Conservation (phyloP, 2,888 invertebrate genomes). For the Stenchaetothrips biformis region DNA sequence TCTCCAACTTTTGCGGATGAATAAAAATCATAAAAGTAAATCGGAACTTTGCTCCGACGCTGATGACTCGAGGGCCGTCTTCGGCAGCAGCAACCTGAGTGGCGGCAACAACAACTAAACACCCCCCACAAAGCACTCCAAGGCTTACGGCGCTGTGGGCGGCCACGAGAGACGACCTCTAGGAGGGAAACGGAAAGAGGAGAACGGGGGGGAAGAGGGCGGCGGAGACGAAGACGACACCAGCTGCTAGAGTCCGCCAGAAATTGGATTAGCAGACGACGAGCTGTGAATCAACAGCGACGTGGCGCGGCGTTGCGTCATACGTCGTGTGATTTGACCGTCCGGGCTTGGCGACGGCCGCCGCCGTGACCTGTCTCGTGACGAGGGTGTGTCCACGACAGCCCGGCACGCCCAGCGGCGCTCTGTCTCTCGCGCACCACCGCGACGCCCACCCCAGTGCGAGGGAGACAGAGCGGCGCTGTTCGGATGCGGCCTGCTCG, state of each 20-base stretch:
- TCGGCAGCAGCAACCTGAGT: too few species aligned
- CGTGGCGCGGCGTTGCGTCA: background rate
- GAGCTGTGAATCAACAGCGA: conserved; percentile 11
- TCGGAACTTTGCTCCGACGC: too few species aligned
- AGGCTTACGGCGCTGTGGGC: too few species aligned
- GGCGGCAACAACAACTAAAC: too few species aligned
- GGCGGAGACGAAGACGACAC: background rate
- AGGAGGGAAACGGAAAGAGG: background rate
- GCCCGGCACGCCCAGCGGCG: background rate
- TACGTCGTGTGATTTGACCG: background rate
- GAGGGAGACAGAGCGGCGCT: background rate
- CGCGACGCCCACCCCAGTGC: background rate
- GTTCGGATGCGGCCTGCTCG: background rate
- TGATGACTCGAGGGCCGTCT: too few species aligned
- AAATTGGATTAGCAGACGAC: conserved; percentile 21
- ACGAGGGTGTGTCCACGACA: too few species aligned
- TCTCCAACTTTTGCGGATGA: too few species aligned
- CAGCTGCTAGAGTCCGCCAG: conserved; percentile 10
- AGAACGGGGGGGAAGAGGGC: too few species aligned
- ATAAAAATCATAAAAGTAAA: too few species aligned
- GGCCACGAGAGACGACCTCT: background rate
- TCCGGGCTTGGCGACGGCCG: background rate
- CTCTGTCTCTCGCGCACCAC: background rate
- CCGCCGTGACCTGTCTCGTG: too few species aligned
- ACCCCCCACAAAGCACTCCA: too few species aligned